Evolutionary conservation across 2,888 invertebrate species (phyloP), one percentile per base, ranked within the genome.

Genomic region (Catotricha subobsoleta): DNA sequence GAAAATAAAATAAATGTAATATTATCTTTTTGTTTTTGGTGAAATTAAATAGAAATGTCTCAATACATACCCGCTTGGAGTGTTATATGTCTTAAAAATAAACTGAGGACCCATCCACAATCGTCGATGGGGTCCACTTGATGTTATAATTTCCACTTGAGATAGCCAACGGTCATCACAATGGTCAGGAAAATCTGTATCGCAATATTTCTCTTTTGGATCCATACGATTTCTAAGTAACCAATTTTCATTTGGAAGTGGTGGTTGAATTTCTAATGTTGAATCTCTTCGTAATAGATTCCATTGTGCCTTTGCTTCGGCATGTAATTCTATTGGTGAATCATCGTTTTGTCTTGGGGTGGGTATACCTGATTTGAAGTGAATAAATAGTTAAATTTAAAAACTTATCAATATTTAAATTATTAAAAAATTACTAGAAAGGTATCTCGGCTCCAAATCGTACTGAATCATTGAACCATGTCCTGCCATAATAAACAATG

Each of bases 41-140:
- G 27, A 2, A 33, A 8, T 33, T 20, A 16, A 41, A 31, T 41
- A 28, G 3, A n/a, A n/a, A n/a, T n/a, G n/a, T n/a, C n/a, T 25
- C 10, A 10, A 8, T 36, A 57, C 66, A 59, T 55, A 81, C 82
- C 82, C 80, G 52, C 74, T 76, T 39, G 69, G 67, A 43, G 74
- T 72, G 53, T 79, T 82, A 58, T 87, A 90, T 9, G 88, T 88
- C 66, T 92, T 94, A 65, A 98, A 97, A 21, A 86, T 80, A 61
- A 97, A 97, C 67, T 98, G 97, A n/a, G 98, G 98, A 9, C 97
- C 97, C 92, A 97, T 95, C 97, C 98, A 98, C 19, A 98, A 71
- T 18, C 90, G 70, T 35, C 86, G 74, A 60, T 92, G 92, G 8
- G 97, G 97, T 15, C 94, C 95, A 4, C 87, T 84, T 64, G 97